Evolutionary conservation across 2,888 invertebrate genomes (phyloP).

Genomic region (Diarsia rubi): DNA sequence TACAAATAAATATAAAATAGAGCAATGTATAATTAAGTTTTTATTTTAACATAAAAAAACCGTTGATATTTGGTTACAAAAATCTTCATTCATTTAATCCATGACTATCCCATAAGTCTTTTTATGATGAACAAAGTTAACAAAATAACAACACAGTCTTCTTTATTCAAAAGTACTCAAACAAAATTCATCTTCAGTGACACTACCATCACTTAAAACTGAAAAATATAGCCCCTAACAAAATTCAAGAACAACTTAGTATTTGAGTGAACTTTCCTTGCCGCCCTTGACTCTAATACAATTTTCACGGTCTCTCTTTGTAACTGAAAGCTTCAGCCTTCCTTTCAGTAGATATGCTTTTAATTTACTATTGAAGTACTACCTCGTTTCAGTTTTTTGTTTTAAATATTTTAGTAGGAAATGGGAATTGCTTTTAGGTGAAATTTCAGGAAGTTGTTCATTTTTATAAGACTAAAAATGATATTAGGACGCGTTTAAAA

Average conservation of each 20-base stretch:
- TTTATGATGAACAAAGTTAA: background rate
- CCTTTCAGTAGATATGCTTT: constrained; percentile 62
- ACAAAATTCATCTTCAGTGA: constrained; percentile 18
- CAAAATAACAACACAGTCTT: background rate
- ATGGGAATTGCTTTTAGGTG: constrained; percentile 31
- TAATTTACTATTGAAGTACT: constrained; percentile 55
- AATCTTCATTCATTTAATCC: background rate
- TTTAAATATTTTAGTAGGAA: constrained; percentile 33
- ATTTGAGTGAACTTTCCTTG: constrained; percentile 59
- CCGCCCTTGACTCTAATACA: constrained; percentile 64
- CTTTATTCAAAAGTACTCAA: constrained; percentile 13
- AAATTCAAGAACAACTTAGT: constrained; percentile 55
- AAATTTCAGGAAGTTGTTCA: too few relatives aligned
- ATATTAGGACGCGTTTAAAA: background rate
- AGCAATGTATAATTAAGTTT: background rate
- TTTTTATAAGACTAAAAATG: too few relatives aligned
- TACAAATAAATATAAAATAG: background rate
- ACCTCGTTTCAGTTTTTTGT: constrained; percentile 45
- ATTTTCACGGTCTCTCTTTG: constrained; percentile 68
- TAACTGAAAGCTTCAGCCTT: constrained; percentile 57
- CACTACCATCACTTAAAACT: constrained; percentile 18
- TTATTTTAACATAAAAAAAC: constrained; percentile 4
- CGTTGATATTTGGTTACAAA: background rate
- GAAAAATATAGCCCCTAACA: constrained; percentile 30
- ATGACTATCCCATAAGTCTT: constrained; percentile 1